Conservation (phyloP, 1,140 invertebrate species). For the Panagrolaimus sp. region DNA sequence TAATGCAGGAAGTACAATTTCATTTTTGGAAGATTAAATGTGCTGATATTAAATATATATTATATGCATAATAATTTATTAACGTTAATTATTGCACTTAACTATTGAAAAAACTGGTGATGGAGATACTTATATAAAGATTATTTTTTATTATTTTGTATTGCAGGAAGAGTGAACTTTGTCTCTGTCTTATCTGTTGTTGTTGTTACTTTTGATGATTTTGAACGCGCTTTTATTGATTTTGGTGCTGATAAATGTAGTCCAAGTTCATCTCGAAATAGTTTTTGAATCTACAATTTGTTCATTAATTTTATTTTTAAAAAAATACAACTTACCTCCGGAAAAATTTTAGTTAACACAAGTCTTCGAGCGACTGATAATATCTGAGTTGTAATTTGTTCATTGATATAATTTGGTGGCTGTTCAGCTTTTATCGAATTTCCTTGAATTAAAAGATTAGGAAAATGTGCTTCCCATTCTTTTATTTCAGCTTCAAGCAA, state of each 20-base stretch:
- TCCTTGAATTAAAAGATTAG: neutral
- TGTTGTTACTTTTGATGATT: neutral
- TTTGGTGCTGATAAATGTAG: too few species aligned
- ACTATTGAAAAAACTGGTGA: neutral
- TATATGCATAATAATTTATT: conserved; percentile 2
- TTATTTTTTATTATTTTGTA: neutral
- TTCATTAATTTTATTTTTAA: neutral
- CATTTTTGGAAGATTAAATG: conserved; percentile 1
- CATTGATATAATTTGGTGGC: neutral
- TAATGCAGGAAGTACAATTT: conserved; percentile 60
- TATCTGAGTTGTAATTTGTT: neutral
- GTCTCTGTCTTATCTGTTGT: neutral
- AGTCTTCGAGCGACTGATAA: neutral
- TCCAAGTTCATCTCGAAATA: too few species aligned
- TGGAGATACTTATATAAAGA: neutral
- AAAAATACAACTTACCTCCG: neutral
- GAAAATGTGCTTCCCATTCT: conserved; percentile 6
- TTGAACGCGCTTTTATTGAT: neutral
- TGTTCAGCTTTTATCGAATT: neutral
- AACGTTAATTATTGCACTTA: conserved; percentile 1
- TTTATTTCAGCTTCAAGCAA: neutral
- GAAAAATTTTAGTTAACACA: neutral
- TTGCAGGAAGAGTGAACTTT: neutral
- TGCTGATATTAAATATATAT: neutral
- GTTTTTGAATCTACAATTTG: neutral